These are phyloP conservation scores for Gobius niger DNA, from an alignment of 2,113 vertebrate species.

Conservation along the genomic window DNA sequence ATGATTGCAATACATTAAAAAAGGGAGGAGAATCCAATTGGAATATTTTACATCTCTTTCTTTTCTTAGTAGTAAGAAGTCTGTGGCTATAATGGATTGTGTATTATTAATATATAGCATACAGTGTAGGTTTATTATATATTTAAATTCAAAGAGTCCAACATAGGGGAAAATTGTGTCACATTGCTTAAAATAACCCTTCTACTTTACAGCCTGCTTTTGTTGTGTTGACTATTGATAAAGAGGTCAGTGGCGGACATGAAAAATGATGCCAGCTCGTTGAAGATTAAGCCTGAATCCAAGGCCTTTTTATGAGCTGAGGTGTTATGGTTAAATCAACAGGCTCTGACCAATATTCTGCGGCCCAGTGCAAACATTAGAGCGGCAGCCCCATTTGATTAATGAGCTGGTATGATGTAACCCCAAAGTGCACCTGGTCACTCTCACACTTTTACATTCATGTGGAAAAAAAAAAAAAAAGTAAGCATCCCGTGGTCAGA, in stretches of 20 bases:
- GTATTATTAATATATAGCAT: no score
- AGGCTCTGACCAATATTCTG: slow-evolving; percentile 56
- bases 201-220: not conserved
- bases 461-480: slow-evolving; percentile 58
- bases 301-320: slow-evolving; percentile 51
- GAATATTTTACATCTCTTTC: no score
- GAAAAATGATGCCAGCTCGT: slow-evolving; percentile 32
- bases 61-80: no score
- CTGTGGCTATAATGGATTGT: no score
- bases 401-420: slow-evolving; percentile 71
- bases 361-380: slow-evolving; percentile 64
- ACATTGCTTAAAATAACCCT: not conserved
- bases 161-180: not conserved
- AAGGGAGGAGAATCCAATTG: no score
- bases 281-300: slow-evolving; percentile 59
- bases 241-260: slow-evolving; percentile 25
- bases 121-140: no score
- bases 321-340: slow-evolving; percentile 69
- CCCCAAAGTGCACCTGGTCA: slow-evolving; percentile 57
- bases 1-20: no score
- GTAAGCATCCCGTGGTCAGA: slow-evolving; percentile 38
- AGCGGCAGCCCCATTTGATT: slow-evolving; percentile 64
- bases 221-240: not conserved
- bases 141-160: no score
- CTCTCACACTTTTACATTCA: slow-evolving; percentile 69